These are phyloP conservation scores for Chlorops oryzae DNA, from an alignment of 1,140 invertebrate genomes.

Conservation along the genomic window DNA sequence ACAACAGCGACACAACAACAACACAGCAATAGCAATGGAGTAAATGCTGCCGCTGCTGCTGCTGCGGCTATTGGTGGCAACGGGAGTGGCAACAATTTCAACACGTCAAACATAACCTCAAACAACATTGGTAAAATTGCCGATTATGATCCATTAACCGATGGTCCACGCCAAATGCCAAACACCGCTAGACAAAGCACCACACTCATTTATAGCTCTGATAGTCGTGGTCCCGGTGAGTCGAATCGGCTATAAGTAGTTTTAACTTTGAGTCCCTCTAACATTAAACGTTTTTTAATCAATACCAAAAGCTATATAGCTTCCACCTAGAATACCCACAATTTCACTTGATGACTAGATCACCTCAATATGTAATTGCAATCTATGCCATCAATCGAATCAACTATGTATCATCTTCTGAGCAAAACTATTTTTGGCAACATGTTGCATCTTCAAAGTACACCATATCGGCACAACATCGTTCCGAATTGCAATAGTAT, in stretches of 20 bases:
- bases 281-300: too few relatives aligned
- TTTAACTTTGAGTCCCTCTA: too few relatives aligned
- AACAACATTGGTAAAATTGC: slow-evolving; percentile 67
- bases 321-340: too few relatives aligned
- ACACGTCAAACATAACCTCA: slow-evolving; percentile 15
- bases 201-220: slow-evolving; percentile 80
- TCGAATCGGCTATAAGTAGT: too few relatives aligned
- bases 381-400: neutral
- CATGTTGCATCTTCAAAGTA: too few relatives aligned
- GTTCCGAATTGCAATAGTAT: too few relatives aligned
- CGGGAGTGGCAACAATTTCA: neutral
- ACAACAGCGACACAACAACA: slow-evolving; percentile 17
- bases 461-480: too few relatives aligned
- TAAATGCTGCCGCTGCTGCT: too few relatives aligned
- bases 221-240: slow-evolving; percentile 56
- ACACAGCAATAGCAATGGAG: slow-evolving; percentile 27
- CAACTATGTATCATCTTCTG: neutral
- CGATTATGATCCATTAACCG: slow-evolving; percentile 71
- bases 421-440: too few relatives aligned
- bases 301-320: too few relatives aligned
- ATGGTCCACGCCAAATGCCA: slow-evolving; percentile 62
- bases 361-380: too few relatives aligned
- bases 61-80: slow-evolving; percentile 1
- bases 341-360: too few relatives aligned
- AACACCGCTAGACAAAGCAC: slow-evolving; percentile 68